These are phyloP conservation scores for Crepidodera aurea DNA, from an alignment of 2,888 invertebrate genomes.

Conservation along the genomic window DNA sequence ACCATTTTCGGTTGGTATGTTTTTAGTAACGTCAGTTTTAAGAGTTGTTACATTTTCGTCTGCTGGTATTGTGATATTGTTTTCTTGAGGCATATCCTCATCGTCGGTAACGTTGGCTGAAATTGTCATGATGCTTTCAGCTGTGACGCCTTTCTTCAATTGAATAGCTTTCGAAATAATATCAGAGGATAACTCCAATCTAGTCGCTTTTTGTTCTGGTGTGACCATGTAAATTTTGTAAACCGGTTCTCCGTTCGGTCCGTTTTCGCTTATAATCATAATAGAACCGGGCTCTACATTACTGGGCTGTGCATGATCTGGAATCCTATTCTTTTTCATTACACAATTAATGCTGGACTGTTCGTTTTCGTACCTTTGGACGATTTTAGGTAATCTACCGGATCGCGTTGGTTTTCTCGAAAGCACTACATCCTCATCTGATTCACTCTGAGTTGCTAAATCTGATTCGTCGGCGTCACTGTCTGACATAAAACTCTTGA, in stretches of 20 bases:
- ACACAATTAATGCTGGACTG: slow-evolving; percentile 16
- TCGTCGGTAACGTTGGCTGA: slow-evolving; percentile 37
- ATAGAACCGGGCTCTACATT: slow-evolving; percentile 63
- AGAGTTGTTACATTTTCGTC: slow-evolving; percentile 33
- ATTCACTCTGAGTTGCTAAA: slow-evolving; percentile 42
- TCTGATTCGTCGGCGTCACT: slow-evolving; percentile 50
- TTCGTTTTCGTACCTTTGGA: slow-evolving; percentile 44
- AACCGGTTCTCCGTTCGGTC: slow-evolving; percentile 60
- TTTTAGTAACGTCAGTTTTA: slow-evolving; percentile 9
- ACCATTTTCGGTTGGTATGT: too few relatives aligned
- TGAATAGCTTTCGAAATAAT: slow-evolving; percentile 50
- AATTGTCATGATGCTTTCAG: slow-evolving; percentile 46
- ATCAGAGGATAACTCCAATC: slow-evolving; percentile 56
- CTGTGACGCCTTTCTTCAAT: slow-evolving; percentile 41
- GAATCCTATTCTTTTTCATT: slow-evolving; percentile 19
- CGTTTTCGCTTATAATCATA: slow-evolving; percentile 62
- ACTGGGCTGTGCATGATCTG: background rate
- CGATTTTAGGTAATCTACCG: slow-evolving; percentile 59
- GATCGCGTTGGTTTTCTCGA: slow-evolving; percentile 61
- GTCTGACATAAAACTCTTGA: slow-evolving; percentile 45
- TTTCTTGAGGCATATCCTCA: slow-evolving; percentile 30
- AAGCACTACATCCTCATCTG: slow-evolving; percentile 43
- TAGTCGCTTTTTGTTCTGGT: slow-evolving; percentile 55
- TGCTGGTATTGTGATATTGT: slow-evolving; percentile 43
- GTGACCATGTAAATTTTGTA: slow-evolving; percentile 65